These are phyloP conservation scores for Harpegnathos saltator DNA, from an alignment of 1,140 invertebrate species.

Conservation along the genomic window DNA sequence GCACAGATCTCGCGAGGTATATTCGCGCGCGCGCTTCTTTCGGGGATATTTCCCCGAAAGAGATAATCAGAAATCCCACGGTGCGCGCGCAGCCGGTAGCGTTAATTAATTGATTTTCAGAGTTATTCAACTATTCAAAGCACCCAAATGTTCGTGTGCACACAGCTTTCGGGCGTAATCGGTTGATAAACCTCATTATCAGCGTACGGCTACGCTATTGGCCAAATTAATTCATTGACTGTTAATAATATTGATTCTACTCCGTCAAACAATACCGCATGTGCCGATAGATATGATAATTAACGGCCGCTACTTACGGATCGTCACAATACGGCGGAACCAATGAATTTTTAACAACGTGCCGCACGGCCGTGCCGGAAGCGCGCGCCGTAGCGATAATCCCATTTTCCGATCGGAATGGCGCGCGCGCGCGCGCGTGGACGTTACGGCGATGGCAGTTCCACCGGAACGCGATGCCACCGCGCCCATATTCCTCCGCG, in stretches of 20 bases:
- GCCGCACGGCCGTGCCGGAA: neutral
- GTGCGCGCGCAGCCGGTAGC: too few relatives aligned
- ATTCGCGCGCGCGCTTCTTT: neutral
- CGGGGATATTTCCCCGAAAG: neutral
- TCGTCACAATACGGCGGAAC: constrained; percentile 45
- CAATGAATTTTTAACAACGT: constrained; percentile 51
- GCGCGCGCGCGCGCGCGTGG: neutral
- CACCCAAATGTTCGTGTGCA: constrained; percentile 28
- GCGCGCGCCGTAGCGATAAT: constrained; percentile 23
- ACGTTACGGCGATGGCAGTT: constrained; percentile 10
- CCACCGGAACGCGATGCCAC: neutral
- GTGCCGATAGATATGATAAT: constrained; percentile 56
- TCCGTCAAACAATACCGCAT: constrained; percentile 54
- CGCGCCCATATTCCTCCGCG: neutral
- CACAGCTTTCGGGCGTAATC: constrained; percentile 50
- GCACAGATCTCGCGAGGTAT: neutral
- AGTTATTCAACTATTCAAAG: constrained; percentile 44
- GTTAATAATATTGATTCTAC: constrained; percentile 62
- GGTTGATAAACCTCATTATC: constrained; percentile 58
- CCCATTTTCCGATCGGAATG: constrained; percentile 40
- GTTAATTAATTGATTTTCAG: constrained; percentile 53
- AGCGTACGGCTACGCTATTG: constrained; percentile 43
- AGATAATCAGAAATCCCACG: neutral
- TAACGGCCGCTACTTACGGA: constrained; percentile 50
- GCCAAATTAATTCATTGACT: constrained; percentile 60